Conservation (phyloP, 2,797 vertebrate genomes). For the Crenuchus spilurus region DNA sequence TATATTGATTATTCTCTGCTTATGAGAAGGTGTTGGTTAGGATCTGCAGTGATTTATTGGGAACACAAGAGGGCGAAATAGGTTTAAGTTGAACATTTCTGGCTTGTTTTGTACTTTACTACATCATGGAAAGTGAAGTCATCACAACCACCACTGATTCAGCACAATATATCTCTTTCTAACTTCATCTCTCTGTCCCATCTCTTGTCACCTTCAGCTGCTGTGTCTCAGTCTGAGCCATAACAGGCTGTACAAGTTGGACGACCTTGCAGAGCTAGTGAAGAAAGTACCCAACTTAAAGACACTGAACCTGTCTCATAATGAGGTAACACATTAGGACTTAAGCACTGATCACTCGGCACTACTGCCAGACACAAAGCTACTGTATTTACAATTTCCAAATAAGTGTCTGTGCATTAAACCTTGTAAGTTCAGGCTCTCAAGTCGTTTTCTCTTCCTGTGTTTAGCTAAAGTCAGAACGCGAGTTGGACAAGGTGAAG, state of each 20-base stretch:
- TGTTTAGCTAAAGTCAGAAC: constrained; percentile 83
- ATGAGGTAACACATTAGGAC: constrained; percentile 79
- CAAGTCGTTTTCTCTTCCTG: background rate
- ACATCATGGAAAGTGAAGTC: background rate
- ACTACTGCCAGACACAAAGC: background rate
- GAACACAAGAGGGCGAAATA: too few species aligned
- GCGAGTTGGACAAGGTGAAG: constrained; percentile 89
- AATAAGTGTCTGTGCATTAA: background rate
- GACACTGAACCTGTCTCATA: constrained; percentile 86
- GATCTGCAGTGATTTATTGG: too few species aligned
- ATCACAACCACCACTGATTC: background rate
- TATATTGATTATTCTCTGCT: too few species aligned
- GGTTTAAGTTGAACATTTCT: too few species aligned
- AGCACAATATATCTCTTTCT: background rate
- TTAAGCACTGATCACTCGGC: background rate
- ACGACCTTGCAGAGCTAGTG: constrained; percentile 80
- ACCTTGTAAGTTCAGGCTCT: background rate
- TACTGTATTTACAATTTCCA: background rate
- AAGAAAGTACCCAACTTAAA: constrained; percentile 83
- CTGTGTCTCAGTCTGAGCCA: constrained; percentile 84
- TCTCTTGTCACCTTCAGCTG: constrained; percentile 68
- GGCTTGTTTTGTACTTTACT: too few species aligned
- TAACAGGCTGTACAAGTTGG: constrained; percentile 85
- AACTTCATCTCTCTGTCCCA: background rate
- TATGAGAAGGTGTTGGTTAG: too few species aligned